Conservation (phyloP, 1,140 invertebrate species). For the Mactra quadrangularis region DNA sequence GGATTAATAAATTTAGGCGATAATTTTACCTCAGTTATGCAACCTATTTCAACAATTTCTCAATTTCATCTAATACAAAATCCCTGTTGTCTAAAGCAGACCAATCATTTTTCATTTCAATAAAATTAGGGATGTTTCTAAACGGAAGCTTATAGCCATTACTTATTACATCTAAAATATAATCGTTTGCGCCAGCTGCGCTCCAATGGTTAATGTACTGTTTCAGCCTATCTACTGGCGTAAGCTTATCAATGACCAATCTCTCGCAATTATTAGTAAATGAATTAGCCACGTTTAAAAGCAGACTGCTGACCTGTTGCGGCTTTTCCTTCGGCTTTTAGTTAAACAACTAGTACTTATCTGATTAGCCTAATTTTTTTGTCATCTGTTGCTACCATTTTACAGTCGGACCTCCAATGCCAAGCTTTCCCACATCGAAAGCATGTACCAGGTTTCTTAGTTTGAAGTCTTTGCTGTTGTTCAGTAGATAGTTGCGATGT, state of each 20-base stretch:
- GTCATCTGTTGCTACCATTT: background rate
- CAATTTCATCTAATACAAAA: constrained; percentile 46
- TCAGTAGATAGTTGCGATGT: background rate
- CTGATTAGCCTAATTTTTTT: background rate
- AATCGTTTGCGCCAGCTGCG: constrained; percentile 10
- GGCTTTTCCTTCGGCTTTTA: background rate
- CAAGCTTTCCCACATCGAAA: constrained; percentile 1
- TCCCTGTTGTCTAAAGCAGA: constrained; percentile 32
- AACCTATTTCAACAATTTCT: constrained; percentile 30
- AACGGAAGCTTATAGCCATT: too few relatives aligned
- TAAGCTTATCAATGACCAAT: background rate
- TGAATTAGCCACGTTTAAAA: background rate
- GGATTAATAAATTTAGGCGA: constrained; percentile 44
- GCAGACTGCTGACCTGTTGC: background rate
- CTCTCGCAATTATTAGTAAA: background rate
- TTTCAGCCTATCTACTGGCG: constrained; percentile 17
- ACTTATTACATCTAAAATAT: constrained; percentile 43
- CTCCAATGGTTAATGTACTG: constrained; percentile 13
- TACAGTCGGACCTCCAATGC: background rate
- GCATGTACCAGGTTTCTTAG: background rate
- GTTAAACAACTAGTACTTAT: background rate
- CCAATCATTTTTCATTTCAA: constrained; percentile 45
- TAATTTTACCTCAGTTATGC: constrained; percentile 8
- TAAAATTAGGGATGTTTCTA: constrained; percentile 11
- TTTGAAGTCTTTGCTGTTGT: background rate